Conservation (phyloP, 2,888 invertebrate species). For the Keiferia lycopersicella region DNA sequence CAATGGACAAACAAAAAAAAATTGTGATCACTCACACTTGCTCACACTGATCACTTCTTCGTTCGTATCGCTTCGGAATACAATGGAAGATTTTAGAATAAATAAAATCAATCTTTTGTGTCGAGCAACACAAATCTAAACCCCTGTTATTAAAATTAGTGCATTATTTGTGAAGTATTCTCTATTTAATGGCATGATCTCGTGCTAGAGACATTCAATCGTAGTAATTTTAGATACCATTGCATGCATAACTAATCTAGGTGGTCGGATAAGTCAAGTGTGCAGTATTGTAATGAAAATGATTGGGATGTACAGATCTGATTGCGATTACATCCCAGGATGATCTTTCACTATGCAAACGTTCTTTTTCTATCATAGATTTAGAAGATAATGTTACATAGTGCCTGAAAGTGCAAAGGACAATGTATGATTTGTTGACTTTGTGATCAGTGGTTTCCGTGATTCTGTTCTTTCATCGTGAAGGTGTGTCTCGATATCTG, state of each 20-base stretch:
- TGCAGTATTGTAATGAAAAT: conserved; percentile 51
- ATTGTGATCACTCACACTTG: no score
- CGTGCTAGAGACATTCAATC: not conserved
- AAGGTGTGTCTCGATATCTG: conserved; percentile 27
- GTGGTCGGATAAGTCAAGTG: conserved; percentile 41
- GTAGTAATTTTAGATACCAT: not conserved
- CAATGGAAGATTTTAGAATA: conserved; percentile 36
- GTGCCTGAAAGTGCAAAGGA: conserved; percentile 40
- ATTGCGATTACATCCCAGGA: conserved; percentile 37
- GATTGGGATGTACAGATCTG: conserved; percentile 37
- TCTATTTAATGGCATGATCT: not conserved
- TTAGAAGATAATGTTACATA: conserved; percentile 48
- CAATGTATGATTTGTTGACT: conserved; percentile 48
- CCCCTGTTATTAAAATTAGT: conserved; percentile 18
- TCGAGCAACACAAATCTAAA: conserved; percentile 22
- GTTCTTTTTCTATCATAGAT: conserved; percentile 49
- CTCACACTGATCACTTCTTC: no score
- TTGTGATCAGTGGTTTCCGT: conserved; percentile 40
- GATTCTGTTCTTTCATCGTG: conserved; percentile 28
- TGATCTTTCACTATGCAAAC: conserved; percentile 49
- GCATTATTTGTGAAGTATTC: conserved; percentile 1
- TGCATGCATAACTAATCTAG: conserved; percentile 46
- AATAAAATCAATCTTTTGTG: conserved; percentile 47
- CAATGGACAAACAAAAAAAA: no score
- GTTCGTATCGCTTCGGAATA: not conserved